Conservation (phyloP, 2,113 vertebrate species). For the Cheirogaleus medius region DNA sequence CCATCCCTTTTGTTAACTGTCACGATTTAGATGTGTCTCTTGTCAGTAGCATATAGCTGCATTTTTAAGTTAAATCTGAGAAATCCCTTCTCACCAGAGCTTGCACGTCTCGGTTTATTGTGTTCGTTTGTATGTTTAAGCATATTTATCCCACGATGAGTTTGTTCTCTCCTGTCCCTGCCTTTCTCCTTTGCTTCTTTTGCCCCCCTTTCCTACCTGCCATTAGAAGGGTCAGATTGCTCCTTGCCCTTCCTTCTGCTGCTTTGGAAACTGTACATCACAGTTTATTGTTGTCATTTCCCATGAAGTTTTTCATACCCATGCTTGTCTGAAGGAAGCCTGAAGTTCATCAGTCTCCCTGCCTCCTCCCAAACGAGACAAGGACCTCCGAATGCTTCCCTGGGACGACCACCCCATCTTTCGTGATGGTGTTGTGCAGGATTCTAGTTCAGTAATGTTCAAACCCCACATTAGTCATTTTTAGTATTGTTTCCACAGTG, state of each 20-base stretch:
- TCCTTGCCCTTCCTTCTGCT: neutral
- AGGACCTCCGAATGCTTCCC: neutral
- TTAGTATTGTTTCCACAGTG: neutral
- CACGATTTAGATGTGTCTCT: neutral
- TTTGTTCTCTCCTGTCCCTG: neutral
- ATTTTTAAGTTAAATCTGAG: neutral
- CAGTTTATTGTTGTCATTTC: neutral
- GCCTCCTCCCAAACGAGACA: neutral
- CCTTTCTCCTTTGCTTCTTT: neutral
- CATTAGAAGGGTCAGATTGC: neutral
- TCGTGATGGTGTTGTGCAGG: neutral
- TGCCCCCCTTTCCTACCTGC: neutral
- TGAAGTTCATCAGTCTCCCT: neutral
- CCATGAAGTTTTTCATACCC: fast-evolving
- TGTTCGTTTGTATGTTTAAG: neutral
- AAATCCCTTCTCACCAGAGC: neutral
- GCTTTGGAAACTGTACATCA: neutral
- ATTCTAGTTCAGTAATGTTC: neutral
- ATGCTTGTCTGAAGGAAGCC: neutral
- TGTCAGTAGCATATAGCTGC: neutral
- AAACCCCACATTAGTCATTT: neutral
- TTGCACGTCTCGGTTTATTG: neutral
- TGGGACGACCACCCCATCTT: too few species aligned
- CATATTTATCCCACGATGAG: neutral
- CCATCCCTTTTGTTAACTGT: neutral